Base-by-base conservation (phyloP, 2,113 vertebrate species). In the Rhineura floridana region DNA sequence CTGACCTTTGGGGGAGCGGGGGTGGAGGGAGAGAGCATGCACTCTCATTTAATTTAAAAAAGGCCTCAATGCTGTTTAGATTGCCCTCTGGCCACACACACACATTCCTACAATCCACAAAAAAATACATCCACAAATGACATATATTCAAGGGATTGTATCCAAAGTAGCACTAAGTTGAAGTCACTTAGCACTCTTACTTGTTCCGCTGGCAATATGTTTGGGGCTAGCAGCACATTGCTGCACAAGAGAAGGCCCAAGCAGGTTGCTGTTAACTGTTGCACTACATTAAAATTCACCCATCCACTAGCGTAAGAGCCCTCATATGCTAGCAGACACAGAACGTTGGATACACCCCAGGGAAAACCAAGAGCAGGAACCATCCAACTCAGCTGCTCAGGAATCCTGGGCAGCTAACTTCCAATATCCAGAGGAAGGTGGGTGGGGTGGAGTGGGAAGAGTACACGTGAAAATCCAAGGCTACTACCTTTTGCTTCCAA, bases 371-470 rank as follows among this genome's bases (percentile, higher is more conserved):
- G n/a, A n/a, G n/a, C n/a, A n/a, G n/a, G 65, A n/a, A 48, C 7
- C 33, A 30, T n/a, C 28, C 30, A 46, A 48, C 33, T 42, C 2
- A 10, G 52, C 12, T 63, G 4, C 55, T 48, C 76, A n/a, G 46
- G 25, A 30, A 63, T 65, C 6, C 30, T 36, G 46, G 67, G 50
- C n/a, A 30, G 48, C 25, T 48, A 72, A 42, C 36, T 48, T 52
- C 21, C 3, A 28, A 72, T 17, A 10, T 2, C 10, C 44, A 69
- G 63, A 7, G 62, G 81, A 23, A 69, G 81, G 28, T 3, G 6
- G 25, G 12, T 0, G 0, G 1, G 28, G 6, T 9, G 12, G 12
- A 7, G 15, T 8, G 15, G 30, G 9, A 5, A 23, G 46, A 42
- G 39, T 13, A 33, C 12, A 3, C 1, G 21, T 21, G 9, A 9